These are phyloP conservation scores for Macrophya alboannulata DNA, from an alignment of 2,888 invertebrate species.

Conservation along the genomic window DNA sequence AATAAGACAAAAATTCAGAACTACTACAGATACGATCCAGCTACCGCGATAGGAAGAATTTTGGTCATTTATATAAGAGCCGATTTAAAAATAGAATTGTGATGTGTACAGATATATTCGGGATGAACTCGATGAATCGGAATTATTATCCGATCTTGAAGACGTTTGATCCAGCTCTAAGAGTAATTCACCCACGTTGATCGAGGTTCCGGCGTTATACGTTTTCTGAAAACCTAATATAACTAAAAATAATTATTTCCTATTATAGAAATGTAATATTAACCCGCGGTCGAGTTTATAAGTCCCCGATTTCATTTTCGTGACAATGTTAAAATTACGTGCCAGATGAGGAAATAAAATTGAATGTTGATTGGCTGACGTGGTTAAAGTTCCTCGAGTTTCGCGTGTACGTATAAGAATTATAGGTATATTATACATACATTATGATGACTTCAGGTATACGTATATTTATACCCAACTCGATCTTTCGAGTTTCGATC, in stretches of 20 bases:
- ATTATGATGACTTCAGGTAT: not conserved
- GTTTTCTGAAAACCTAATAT: not conserved
- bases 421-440: not conserved
- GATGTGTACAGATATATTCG: too few species aligned
- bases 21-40: not conserved
- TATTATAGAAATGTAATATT: not conserved
- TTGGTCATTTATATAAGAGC: not conserved
- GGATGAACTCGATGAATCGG: too few species aligned
- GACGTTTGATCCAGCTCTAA: not conserved
- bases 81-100: not conserved
- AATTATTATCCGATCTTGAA: not conserved
- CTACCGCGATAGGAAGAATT: not conserved
- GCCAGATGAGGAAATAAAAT: not conserved
- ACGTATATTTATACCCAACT: not conserved
- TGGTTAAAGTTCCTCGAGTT: not conserved
- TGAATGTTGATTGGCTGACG: conserved; percentile 13
- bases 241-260: not conserved
- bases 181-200: not conserved
- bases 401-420: not conserved
- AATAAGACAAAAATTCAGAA: not conserved
- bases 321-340: not conserved
- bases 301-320: not conserved
- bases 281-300: too few species aligned
- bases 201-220: not conserved
- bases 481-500: not conserved